A percentile compares a stretch with the other conserved stretches of the same genome.
phyloP scores from a whole-genome alignment of 2,113 vertebrate genomes.

The Sardina pilchardus region DNA sequence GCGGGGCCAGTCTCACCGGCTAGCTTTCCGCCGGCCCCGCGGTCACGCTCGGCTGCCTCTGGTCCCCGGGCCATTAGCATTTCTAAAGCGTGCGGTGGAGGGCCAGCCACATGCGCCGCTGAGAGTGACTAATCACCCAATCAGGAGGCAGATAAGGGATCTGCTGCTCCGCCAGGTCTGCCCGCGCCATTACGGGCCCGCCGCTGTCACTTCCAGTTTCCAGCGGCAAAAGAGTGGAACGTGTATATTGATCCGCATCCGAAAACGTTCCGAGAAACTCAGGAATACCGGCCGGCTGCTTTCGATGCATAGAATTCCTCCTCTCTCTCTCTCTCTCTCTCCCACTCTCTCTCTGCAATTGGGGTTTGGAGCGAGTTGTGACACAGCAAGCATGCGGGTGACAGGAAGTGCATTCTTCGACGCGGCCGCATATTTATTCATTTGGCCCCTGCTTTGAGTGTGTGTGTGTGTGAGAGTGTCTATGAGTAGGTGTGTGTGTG shows the following conservation, averaged over 20 bases:
- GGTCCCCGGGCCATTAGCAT: slow-evolving; percentile 30
- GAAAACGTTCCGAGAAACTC: background rate
- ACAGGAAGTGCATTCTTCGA: slow-evolving; percentile 60
- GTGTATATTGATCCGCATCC: background rate
- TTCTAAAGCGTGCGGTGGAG: slow-evolving; percentile 20
- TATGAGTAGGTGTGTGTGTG: background rate
- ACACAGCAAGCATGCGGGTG: slow-evolving; percentile 56
- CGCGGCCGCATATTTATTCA: slow-evolving; percentile 55
- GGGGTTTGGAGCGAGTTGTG: slow-evolving; percentile 66
- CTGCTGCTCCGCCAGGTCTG: background rate
- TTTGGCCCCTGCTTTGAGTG: slow-evolving; percentile 58
- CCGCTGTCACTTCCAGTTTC: background rate
- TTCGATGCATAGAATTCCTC: slow-evolving; percentile 18
- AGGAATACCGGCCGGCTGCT: too few relatives aligned
- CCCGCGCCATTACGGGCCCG: background rate
- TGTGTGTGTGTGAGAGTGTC: too few relatives aligned
- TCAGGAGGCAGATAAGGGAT: slow-evolving; percentile 23
- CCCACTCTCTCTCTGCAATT: background rate
- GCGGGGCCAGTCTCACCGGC: slow-evolving; percentile 20
- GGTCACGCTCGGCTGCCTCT: slow-evolving; percentile 30
- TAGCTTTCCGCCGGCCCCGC: slow-evolving; percentile 2
- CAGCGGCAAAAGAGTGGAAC: background rate
- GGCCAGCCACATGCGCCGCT: slow-evolving; percentile 24
- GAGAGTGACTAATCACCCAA: slow-evolving; percentile 31
- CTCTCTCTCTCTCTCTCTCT: background rate